These are phyloP conservation scores for Thamnophis elegans DNA, from an alignment of 2,797 vertebrate species.

Conservation along the genomic window DNA sequence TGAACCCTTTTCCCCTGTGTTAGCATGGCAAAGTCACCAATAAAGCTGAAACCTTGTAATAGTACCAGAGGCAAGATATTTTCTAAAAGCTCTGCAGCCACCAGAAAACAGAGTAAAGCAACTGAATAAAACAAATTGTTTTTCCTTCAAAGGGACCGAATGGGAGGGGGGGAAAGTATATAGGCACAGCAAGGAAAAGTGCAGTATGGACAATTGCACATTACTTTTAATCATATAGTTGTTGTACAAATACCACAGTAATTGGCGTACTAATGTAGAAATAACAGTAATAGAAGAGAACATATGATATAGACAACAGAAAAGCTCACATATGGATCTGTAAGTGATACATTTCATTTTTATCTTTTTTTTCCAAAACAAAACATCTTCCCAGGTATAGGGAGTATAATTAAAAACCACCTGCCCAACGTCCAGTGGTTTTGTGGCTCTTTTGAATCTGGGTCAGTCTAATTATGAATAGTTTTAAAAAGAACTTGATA, in stretches of 20 bases:
- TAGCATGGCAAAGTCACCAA: no score
- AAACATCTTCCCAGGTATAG: background rate
- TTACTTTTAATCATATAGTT: background rate
- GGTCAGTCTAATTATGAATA: background rate
- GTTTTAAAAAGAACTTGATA: background rate
- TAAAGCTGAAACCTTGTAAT: background rate
- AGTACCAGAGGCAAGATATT: background rate
- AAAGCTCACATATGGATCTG: background rate
- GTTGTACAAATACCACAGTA: background rate
- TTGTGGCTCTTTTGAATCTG: background rate
- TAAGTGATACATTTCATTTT: background rate
- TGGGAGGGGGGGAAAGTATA: rapidly evolving
- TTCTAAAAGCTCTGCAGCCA: background rate
- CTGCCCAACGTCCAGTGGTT: background rate
- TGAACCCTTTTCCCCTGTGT: no score
- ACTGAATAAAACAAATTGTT: background rate
- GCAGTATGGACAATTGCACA: background rate
- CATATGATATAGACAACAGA: background rate
- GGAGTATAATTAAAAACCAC: background rate
- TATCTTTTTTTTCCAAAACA: background rate
- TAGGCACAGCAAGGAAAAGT: background rate
- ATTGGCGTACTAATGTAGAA: background rate
- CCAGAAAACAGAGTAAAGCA: background rate
- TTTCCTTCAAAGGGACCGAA: background rate
- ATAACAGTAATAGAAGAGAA: background rate